These are phyloP conservation scores for Phrynosoma platyrhinos DNA, from an alignment of 2,113 vertebrate genomes.

Conservation along the genomic window DNA sequence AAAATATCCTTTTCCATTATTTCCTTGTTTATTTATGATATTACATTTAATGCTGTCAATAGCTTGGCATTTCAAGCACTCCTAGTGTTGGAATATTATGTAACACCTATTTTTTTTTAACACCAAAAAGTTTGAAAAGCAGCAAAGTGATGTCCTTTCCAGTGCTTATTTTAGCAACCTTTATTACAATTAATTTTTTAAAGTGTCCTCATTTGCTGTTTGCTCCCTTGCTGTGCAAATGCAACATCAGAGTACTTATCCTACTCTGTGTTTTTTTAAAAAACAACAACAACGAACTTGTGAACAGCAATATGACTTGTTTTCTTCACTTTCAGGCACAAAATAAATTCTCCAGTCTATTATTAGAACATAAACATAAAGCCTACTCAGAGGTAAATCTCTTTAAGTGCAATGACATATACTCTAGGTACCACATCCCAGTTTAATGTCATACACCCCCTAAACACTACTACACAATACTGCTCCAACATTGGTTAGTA, in stretches of 20 bases:
- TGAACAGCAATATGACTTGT: neutral
- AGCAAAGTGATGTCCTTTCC: neutral
- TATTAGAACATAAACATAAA: too few species aligned
- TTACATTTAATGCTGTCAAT: neutral
- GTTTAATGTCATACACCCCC: too few species aligned
- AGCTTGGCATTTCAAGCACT: neutral
- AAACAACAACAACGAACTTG: neutral
- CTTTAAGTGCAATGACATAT: too few species aligned
- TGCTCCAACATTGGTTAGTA: too few species aligned
- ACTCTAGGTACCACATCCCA: too few species aligned
- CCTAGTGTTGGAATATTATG: neutral
- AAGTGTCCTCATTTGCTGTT: neutral
- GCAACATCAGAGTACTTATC: neutral
- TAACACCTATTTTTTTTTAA: neutral
- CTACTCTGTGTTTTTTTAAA: neutral
- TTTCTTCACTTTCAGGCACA: neutral
- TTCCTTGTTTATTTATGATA: neutral
- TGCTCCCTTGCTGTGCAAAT: constrained; percentile 6
- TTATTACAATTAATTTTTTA: constrained; percentile 8
- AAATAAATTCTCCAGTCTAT: neutral
- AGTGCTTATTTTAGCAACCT: neutral
- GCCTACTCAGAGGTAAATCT: too few species aligned
- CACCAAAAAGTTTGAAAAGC: neutral
- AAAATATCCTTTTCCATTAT: neutral
- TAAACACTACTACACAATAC: too few species aligned